Conservation (phyloP, 92 coral and sea anemone genomes). For the Epizoanthus ramosus region DNA sequence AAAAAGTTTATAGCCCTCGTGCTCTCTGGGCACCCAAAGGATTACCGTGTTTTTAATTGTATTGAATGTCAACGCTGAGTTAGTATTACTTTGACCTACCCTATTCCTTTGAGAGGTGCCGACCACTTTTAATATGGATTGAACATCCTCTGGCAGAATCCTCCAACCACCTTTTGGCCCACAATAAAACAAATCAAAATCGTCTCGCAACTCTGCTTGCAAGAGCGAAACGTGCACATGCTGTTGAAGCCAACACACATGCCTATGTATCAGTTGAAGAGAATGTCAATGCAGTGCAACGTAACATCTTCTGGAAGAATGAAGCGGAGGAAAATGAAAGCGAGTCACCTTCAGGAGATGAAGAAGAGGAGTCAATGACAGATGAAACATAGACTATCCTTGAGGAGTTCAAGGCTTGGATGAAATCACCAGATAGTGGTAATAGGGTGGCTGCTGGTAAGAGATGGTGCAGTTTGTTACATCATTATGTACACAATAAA, state of each 20-base stretch:
- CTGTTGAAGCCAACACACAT: not conserved
- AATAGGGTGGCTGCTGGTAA: too few species aligned
- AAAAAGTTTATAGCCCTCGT: not conserved
- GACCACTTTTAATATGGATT: not conserved
- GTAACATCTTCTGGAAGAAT: not conserved
- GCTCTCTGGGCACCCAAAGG: not conserved
- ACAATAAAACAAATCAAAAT: not conserved
- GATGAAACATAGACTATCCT: slow-evolving; percentile 21
- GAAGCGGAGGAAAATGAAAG: slow-evolving; percentile 15
- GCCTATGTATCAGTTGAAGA: not conserved
- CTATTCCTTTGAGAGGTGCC: not conserved
- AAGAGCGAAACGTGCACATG: slow-evolving; percentile 17
- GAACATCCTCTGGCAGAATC: not conserved
- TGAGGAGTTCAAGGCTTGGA: slow-evolving; percentile 29
- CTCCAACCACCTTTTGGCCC: not conserved
- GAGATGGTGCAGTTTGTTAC: too few species aligned
- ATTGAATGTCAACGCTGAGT: not conserved
- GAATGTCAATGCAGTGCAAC: slow-evolving; percentile 22
- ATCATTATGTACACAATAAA: too few species aligned
- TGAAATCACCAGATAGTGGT: slow-evolving; percentile 36
- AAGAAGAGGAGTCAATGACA: not conserved
- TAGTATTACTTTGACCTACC: not conserved
- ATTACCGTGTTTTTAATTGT: not conserved
- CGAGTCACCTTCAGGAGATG: slow-evolving; percentile 15
- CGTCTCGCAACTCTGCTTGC: slow-evolving; percentile 11